These are phyloP conservation scores for Drosophila bipectinata DNA, from an alignment of 1,140 invertebrate species.

Conservation along the genomic window DNA sequence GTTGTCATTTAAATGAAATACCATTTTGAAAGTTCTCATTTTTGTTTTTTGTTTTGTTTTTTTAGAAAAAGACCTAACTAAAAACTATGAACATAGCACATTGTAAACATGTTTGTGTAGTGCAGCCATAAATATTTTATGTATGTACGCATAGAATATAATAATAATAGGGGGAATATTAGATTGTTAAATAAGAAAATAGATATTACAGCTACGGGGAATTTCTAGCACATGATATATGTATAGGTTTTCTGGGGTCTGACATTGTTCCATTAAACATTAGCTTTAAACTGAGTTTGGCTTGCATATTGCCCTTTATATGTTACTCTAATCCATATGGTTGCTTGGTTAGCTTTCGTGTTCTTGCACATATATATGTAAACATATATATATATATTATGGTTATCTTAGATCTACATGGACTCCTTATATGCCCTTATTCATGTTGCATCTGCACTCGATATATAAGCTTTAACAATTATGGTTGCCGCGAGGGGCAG, in stretches of 20 bases:
- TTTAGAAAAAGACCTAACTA: conserved; percentile 68
- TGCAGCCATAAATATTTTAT: conserved; percentile 71
- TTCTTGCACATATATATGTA: conserved; percentile 53
- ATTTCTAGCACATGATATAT: conserved; percentile 58
- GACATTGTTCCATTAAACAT: conserved; percentile 28
- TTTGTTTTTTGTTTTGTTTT: conserved; percentile 39
- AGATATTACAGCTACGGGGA: conserved; percentile 40
- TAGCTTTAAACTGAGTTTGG: conserved; percentile 72
- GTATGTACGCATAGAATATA: conserved; percentile 31
- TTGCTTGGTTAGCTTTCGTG: conserved; percentile 65
- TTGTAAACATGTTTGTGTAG: conserved; percentile 67
- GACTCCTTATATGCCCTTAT: conserved; percentile 37
- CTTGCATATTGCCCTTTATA: conserved; percentile 71
- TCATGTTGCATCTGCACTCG: conserved; percentile 46
- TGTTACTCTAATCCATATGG: conserved; percentile 23
- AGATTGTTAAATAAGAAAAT: conserved; percentile 56
- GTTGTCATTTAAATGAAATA: conserved; percentile 64
- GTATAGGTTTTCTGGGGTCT: conserved; percentile 34
- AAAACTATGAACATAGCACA: conserved; percentile 81
- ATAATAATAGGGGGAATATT: conserved; percentile 51
- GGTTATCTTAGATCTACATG: conserved; percentile 46
- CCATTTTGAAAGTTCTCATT: conserved; percentile 10
- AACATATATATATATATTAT: conserved; percentile 55
- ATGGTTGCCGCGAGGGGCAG: conserved; percentile 50
- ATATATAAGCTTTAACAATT: conserved; percentile 66